These are phyloP conservation scores for Trilocha varians DNA, from an alignment of 2,888 invertebrate genomes.

Conservation along the genomic window DNA sequence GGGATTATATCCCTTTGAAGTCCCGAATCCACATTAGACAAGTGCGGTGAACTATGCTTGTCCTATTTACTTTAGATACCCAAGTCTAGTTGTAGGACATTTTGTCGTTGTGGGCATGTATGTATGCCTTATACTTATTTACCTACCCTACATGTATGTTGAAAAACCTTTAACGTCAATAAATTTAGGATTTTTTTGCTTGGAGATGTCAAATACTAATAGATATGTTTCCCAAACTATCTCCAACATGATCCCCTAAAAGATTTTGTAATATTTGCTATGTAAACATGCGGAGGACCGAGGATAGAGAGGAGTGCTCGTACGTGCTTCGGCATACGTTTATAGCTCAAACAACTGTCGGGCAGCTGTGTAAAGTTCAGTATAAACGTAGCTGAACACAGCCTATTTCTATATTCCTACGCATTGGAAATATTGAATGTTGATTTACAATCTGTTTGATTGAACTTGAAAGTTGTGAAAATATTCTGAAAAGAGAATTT, in stretches of 20 bases:
- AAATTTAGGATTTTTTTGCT: no score
- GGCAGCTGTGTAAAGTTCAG: constrained; percentile 12
- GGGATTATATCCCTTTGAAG: no score
- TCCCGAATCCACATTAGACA: no score
- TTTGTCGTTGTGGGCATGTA: no score
- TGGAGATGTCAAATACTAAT: not conserved
- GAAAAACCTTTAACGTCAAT: no score
- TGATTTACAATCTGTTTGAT: not conserved
- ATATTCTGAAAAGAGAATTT: no score
- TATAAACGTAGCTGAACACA: not conserved
- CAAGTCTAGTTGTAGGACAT: no score
- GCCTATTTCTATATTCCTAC: not conserved
- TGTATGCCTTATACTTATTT: no score
- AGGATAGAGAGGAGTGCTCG: not conserved
- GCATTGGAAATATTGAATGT: not conserved
- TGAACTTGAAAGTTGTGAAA: no score
- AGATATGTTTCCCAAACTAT: not conserved
- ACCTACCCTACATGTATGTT: no score
- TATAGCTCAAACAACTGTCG: constrained; percentile 7
- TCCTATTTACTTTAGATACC: no score
- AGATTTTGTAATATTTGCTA: not conserved
- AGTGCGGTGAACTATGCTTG: no score
- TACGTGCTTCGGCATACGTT: constrained; percentile 9
- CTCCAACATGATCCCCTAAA: not conserved
- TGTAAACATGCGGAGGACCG: not conserved